phyloP scores from a whole-genome alignment of 1,140 invertebrate species.

The Pogonomyrmex californicus region DNA sequence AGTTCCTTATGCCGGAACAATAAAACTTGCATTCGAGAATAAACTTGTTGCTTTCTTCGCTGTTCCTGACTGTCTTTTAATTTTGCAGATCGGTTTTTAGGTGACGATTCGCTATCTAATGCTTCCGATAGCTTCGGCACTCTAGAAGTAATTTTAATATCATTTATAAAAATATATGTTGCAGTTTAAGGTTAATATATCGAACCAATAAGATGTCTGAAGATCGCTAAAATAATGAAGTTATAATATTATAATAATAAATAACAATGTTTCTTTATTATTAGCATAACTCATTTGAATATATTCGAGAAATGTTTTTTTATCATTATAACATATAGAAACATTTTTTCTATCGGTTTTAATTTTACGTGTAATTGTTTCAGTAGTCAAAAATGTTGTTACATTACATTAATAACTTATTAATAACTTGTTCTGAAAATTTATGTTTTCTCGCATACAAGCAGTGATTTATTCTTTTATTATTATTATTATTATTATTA shows the following conservation, averaged over 20 bases:
- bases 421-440: no score
- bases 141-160: constrained; percentile 65
- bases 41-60: constrained; percentile 87
- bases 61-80: constrained; percentile 86
- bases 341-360: neutral
- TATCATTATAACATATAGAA: neutral
- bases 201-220: neutral
- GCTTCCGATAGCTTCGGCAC: constrained; percentile 77
- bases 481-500: no score
- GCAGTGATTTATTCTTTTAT: no score
- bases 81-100: constrained; percentile 83
- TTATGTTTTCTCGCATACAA: no score
- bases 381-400: no score
- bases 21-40: constrained; percentile 89
- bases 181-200: neutral
- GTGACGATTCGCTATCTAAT: constrained; percentile 76
- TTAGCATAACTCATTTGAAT: neutral
- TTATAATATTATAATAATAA: neutral
- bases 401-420: no score
- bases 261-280: neutral
- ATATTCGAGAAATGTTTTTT: neutral
- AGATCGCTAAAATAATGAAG: neutral
- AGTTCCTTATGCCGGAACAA: constrained; percentile 96
- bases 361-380: neutral
- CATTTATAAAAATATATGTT: neutral